Conservation (phyloP, 2,888 invertebrate genomes). For the Agrotis segetum region DNA sequence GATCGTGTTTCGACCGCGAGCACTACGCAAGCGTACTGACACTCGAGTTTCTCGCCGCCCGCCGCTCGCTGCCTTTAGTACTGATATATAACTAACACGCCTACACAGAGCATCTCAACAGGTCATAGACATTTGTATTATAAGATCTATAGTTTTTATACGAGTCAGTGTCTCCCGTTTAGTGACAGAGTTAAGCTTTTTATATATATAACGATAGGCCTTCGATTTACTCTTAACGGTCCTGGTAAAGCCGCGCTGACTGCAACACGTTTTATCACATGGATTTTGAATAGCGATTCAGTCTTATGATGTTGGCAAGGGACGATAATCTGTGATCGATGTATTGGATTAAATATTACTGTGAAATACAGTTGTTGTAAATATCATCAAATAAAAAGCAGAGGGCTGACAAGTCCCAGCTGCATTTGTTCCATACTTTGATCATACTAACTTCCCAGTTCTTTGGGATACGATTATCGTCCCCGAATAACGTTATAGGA, state of each 20-base stretch:
- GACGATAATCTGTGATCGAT: slow-evolving; percentile 59
- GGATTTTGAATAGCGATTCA: slow-evolving; percentile 66
- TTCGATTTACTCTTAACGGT: slow-evolving; percentile 65
- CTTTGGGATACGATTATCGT: slow-evolving; percentile 48
- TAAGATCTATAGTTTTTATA: slow-evolving; percentile 75
- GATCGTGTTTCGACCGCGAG: slow-evolving; percentile 86
- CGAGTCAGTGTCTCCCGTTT: slow-evolving; percentile 75
- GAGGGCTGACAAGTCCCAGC: slow-evolving; percentile 41
- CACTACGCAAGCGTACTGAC: slow-evolving; percentile 90
- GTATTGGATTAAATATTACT: slow-evolving; percentile 48
- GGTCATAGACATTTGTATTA: slow-evolving; percentile 71
- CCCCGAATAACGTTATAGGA: slow-evolving; percentile 38
- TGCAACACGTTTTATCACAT: slow-evolving; percentile 71
- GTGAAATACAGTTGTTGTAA: slow-evolving; percentile 56
- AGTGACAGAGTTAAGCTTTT: slow-evolving; percentile 78
- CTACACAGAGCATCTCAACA: slow-evolving; percentile 68
- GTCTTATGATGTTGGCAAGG: slow-evolving; percentile 57
- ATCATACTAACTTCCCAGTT: slow-evolving; percentile 34
- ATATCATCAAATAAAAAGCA: slow-evolving; percentile 62
- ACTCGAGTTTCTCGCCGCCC: slow-evolving; percentile 79
- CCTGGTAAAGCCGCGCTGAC: slow-evolving; percentile 76
- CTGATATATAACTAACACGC: slow-evolving; percentile 67
- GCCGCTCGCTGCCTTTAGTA: slow-evolving; percentile 81
- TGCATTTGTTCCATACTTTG: slow-evolving; percentile 51
- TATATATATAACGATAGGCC: slow-evolving; percentile 69